These are phyloP conservation scores for Pangasianodon hypophthalmus DNA, from an alignment of 2,113 vertebrate species.

Conservation along the genomic window DNA sequence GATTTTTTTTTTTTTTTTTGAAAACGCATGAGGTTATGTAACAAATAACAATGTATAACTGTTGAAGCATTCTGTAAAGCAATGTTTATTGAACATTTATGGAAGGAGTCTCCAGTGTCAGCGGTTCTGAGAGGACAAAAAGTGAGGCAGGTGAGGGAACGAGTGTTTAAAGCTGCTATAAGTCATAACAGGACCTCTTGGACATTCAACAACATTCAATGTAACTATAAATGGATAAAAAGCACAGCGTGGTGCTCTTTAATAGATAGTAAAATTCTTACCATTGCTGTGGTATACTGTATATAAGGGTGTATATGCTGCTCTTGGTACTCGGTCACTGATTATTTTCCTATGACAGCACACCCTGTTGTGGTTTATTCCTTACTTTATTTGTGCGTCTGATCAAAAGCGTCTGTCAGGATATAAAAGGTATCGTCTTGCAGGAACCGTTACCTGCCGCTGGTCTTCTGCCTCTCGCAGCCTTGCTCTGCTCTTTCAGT, in stretches of 20 bases:
- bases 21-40: no score
- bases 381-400: not conserved
- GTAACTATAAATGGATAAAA: not conserved
- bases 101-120: not conserved
- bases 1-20: no score
- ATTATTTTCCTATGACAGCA: not conserved
- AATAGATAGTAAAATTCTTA: not conserved
- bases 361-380: not conserved
- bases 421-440: not conserved
- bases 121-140: no score
- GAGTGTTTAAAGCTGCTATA: no score
- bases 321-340: not conserved
- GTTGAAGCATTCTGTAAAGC: no score
- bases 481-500: conserved; percentile 23
- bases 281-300: not conserved
- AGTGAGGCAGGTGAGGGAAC: no score
- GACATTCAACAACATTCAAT: not conserved
- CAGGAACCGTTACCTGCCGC: not conserved
- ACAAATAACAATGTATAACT: no score
- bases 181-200: no score
- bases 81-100: no score
- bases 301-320: not conserved
- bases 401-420: not conserved
- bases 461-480: not conserved
- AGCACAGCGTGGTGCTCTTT: not conserved